Percentiles rank a stretch among this genome's conserved stretches.
Conservation (phyloP, 2,797 vertebrate species). For the Spinus olivaceus region DNA sequence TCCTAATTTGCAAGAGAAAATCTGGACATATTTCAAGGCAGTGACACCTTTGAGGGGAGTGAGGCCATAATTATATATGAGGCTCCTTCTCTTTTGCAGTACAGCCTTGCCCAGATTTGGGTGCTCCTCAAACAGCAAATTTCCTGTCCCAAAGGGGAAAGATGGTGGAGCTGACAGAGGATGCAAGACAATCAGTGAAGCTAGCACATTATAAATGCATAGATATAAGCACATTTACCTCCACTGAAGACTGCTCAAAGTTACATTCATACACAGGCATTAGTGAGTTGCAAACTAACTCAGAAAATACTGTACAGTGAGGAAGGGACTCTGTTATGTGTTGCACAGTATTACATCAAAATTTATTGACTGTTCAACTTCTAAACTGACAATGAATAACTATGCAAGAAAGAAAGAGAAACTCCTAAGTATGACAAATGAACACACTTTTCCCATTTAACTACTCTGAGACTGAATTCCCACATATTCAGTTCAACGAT, state of each 20-base stretch:
- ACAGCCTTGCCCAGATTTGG: background rate
- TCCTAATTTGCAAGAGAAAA: background rate
- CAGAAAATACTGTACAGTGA: background rate
- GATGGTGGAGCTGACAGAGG: background rate
- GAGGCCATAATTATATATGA: background rate
- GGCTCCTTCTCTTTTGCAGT: background rate
- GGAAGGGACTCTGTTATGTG: background rate
- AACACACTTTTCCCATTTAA: background rate
- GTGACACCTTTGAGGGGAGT: fast-evolving
- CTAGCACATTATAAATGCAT: background rate
- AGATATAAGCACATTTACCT: fast-evolving
- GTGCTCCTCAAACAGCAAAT: background rate
- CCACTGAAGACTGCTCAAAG: background rate
- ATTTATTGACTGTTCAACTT: background rate
- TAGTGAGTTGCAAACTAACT: background rate
- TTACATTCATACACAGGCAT: background rate
- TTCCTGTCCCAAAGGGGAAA: background rate
- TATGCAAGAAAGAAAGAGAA: background rate
- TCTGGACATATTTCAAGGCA: background rate
- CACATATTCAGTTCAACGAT: background rate
- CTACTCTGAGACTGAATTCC: background rate
- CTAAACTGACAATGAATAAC: background rate
- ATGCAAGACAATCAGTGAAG: background rate
- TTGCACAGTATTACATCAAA: background rate
- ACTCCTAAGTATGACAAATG: background rate